Conservation (phyloP, 2,888 invertebrate genomes). For the Zygothrica quintamaculata region DNA sequence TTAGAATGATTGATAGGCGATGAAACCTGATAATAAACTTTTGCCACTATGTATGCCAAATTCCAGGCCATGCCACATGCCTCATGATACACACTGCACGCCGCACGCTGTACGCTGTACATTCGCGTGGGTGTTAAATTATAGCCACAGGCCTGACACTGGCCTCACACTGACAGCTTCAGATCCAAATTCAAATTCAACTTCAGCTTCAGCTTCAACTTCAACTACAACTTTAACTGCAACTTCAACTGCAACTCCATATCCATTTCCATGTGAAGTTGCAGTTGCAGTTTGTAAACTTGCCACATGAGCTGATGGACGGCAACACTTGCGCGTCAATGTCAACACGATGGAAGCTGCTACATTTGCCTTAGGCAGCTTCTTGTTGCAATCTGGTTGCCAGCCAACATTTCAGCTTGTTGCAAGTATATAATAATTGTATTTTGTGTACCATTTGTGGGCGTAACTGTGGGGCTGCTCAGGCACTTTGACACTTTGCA, state of each 20-base stretch:
- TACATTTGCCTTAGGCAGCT: slow-evolving; percentile 23
- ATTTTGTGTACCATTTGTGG: slow-evolving; percentile 60
- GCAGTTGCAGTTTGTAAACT: slow-evolving; percentile 14
- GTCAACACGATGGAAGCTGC: slow-evolving; percentile 54
- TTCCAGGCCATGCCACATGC: slow-evolving; percentile 39
- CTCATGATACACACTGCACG: slow-evolving; percentile 11
- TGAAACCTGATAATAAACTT: slow-evolving; percentile 66
- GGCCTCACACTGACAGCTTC: slow-evolving; percentile 45
- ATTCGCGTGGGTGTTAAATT: slow-evolving; percentile 73
- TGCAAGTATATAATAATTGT: slow-evolving; percentile 67
- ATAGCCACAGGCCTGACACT: slow-evolving; percentile 62
- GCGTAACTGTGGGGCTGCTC: slow-evolving; percentile 50
- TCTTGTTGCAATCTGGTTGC: slow-evolving; percentile 24
- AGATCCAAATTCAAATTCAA: slow-evolving; percentile 29
- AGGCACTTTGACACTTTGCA: slow-evolving; percentile 60
- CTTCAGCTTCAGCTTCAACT: slow-evolving; percentile 30
- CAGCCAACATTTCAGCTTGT: slow-evolving; percentile 1
- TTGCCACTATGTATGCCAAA: slow-evolving; percentile 32
- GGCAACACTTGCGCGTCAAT: slow-evolving; percentile 65
- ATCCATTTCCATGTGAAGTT: slow-evolving; percentile 29
- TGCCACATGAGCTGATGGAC: slow-evolving; percentile 48
- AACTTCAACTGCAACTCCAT: slow-evolving; percentile 33
- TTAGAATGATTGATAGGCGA: slow-evolving; percentile 60
- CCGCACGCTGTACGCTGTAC: slow-evolving; percentile 9
- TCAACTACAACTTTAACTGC: slow-evolving; percentile 28